These are phyloP conservation scores for Agrochola lychnidis DNA, from an alignment of 2,888 invertebrate species.

Conservation along the genomic window DNA sequence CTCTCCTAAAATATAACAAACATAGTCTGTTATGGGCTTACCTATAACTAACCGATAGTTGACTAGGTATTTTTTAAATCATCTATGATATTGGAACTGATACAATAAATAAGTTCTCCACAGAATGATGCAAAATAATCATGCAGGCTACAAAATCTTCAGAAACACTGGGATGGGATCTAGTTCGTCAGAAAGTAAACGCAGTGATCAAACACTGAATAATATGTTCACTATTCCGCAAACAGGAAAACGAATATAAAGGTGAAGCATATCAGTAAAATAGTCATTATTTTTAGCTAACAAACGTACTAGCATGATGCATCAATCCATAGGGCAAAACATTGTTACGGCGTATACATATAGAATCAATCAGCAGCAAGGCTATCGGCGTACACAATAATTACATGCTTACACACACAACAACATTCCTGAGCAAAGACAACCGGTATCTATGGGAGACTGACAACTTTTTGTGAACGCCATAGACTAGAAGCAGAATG, in stretches of 20 bases:
- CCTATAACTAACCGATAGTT: neutral
- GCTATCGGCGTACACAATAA: slow-evolving; percentile 31
- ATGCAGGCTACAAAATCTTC: neutral
- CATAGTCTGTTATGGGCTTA: neutral
- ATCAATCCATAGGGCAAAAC: slow-evolving; percentile 7
- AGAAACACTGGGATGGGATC: neutral
- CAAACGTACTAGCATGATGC: slow-evolving; percentile 5
- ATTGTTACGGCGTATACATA: slow-evolving; percentile 9
- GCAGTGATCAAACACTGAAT: neutral
- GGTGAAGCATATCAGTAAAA: slow-evolving; percentile 26
- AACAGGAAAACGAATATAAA: slow-evolving; percentile 53
- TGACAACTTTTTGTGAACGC: slow-evolving; percentile 51
- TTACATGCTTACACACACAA: slow-evolving; percentile 36
- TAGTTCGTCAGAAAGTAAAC: too few relatives aligned
- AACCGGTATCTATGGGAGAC: slow-evolving; percentile 56
- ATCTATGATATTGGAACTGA: neutral
- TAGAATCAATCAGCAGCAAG: slow-evolving; percentile 24
- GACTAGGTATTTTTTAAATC: neutral
- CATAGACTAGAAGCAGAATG: slow-evolving; percentile 33
- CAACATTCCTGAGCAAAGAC: slow-evolving; percentile 51
- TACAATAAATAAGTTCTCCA: neutral
- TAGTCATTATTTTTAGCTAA: slow-evolving; percentile 41
- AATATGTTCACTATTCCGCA: neutral
- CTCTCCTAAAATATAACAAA: neutral
- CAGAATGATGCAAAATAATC: neutral